These are phyloP conservation scores for Epizoanthus illoricatus DNA, from an alignment of 92 coral and sea anemone genomes.

Conservation along the genomic window DNA sequence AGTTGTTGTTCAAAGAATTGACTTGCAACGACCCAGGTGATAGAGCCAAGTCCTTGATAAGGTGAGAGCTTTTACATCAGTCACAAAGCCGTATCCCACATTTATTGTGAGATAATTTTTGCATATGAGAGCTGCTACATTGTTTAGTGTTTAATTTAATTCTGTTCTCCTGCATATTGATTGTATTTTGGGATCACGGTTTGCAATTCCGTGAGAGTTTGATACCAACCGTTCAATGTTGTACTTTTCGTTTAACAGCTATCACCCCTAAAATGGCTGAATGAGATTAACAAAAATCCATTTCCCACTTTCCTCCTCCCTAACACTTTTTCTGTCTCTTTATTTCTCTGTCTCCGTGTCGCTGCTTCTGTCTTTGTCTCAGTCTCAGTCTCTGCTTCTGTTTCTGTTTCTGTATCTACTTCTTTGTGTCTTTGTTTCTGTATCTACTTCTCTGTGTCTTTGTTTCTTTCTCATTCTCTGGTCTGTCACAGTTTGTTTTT, in stretches of 20 bases:
- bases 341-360: too few species aligned
- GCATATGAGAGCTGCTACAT: not conserved
- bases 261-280: too few species aligned
- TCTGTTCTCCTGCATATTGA: not conserved
- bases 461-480: too few species aligned
- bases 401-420: not conserved
- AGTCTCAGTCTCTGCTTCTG: not conserved
- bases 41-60: constrained; percentile 83
- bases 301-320: too few species aligned
- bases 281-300: too few species aligned
- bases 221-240: too few species aligned
- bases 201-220: too few species aligned
- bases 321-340: too few species aligned
- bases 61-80: constrained; percentile 47
- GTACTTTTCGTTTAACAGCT: too few species aligned
- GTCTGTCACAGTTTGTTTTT: not conserved
- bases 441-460: not conserved
- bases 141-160: not conserved
- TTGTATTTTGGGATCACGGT: not conserved
- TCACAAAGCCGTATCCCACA: too few species aligned
- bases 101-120: not conserved
- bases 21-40: constrained; percentile 83
- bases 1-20: constrained; percentile 84
- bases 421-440: too few species aligned
- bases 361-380: not conserved